Evolutionary conservation across 2,888 invertebrate species (phyloP).

Genomic region (Diadegma fenestrale): DNA sequence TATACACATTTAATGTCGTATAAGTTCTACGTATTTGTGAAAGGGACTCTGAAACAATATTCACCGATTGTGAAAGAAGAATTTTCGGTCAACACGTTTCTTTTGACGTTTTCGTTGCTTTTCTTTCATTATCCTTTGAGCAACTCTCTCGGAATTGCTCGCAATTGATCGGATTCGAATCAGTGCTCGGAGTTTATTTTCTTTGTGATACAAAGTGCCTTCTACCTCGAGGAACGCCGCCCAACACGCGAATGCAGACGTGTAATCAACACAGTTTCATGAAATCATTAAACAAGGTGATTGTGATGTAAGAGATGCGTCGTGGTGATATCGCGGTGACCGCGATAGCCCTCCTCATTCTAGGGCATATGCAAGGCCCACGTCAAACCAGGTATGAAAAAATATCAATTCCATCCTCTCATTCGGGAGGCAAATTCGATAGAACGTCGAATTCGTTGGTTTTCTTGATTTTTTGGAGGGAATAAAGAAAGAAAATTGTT

Average conservation of each 20-base stretch:
- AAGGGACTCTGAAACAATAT: slow-evolving; percentile 20
- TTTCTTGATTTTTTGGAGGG: too few species aligned
- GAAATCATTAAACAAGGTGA: slow-evolving; percentile 80
- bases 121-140: not conserved
- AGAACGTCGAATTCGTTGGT: too few species aligned
- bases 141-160: not conserved
- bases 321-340: slow-evolving; percentile 84
- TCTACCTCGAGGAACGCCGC: not conserved
- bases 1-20: slow-evolving; percentile 30
- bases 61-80: not conserved
- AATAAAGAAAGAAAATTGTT: too few species aligned
- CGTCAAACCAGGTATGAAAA: slow-evolving; percentile 81
- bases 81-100: slow-evolving; percentile 21
- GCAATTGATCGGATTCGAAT: not conserved
- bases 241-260: not conserved
- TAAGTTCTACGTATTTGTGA: slow-evolving; percentile 47
- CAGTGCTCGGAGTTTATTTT: slow-evolving; percentile 12
- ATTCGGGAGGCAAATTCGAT: not conserved
- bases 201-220: not conserved
- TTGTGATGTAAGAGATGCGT: slow-evolving; percentile 85
- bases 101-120: not conserved
- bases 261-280: slow-evolving; percentile 68
- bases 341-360: slow-evolving; percentile 84
- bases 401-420: not conserved
- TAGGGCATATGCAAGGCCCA: slow-evolving; percentile 83